Conservation (phyloP, 2,113 vertebrate species). For the Peucedramus taeniatus region DNA sequence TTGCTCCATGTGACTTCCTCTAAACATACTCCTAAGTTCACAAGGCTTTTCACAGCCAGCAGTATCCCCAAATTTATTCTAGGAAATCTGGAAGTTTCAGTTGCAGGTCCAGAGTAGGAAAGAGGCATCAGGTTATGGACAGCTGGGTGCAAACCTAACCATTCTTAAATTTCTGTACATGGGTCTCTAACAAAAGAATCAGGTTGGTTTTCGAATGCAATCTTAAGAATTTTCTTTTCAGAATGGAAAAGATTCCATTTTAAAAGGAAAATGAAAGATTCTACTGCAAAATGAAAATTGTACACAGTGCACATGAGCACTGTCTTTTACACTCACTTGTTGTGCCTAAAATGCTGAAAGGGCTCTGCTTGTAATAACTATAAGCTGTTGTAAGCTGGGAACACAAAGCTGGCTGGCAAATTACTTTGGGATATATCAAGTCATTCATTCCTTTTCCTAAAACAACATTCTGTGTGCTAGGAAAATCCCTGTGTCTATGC, state of each 20-base stretch:
- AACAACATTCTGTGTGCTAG: neutral
- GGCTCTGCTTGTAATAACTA: neutral
- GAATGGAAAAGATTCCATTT: neutral
- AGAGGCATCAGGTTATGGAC: neutral
- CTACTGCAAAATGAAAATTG: neutral
- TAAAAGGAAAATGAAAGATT: neutral
- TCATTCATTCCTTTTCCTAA: neutral
- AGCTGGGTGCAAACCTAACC: neutral
- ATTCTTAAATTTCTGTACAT: rapidly evolving
- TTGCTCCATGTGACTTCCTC: neutral
- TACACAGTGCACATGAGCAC: neutral
- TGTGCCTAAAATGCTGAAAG: neutral
- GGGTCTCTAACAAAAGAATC: neutral
- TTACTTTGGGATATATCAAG: neutral
- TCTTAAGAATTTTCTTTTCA: neutral
- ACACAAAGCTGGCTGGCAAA: neutral
- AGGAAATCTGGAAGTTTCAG: neutral
- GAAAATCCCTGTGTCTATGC: neutral
- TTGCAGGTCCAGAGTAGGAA: neutral
- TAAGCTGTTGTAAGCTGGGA: neutral
- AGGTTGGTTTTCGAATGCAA: neutral
- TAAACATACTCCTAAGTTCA: neutral
- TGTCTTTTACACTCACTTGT: neutral
- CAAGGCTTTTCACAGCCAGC: neutral
- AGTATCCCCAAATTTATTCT: rapidly evolving